Base-by-base conservation (phyloP, 2,888 invertebrate species). In the Ophioninae sp. region DNA sequence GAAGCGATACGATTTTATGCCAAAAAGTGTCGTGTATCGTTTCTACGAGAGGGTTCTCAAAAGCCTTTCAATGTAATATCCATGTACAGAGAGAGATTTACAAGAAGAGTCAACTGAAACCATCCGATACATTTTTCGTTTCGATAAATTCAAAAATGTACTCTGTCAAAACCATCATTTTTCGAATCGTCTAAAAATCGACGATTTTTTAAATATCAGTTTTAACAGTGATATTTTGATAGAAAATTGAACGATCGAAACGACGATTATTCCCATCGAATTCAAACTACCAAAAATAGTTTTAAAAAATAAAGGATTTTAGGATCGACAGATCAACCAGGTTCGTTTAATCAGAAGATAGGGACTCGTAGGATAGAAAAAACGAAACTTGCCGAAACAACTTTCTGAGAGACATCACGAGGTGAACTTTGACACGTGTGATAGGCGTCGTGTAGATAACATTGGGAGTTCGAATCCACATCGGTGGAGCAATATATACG, bases 21-120 rank as follows among this genome's bases (percentile, higher is more conserved):
- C 81, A 79, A 81, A 84, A 83, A 81, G 75, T 30, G 59, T 41
- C 20, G 41, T 41, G 74, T 78, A 74, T 75, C 81, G 81, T 71
- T 65, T 65, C 71, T 80, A 78, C 73, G 71, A 78, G 78, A 78
- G 61, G 80, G 74, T 78, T 81, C 74, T 61, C 44, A 65, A 20
- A 37, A 22, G n/a, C 22, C 59, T 68, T 41, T 59, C 8, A 58
- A 20, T 41, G 64, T 22, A 22, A 71, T 56, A 63, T 78, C 23
- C 56, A 61, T 37, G 63, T 71, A 2, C 20, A 44, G 59, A 39
- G 10, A 67, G 59, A 39, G 17, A n/a, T n/a, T 9, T 51, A 13
- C 22, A 37, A 41, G 8, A 23, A 41, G 30, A 51, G 56, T 41
- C 23, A 9, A 39, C 61, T 72, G 81, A 75, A 71, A 74, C 77